Percentiles rank a stretch among this genome's conserved stretches.
Conservation (phyloP, 2,888 invertebrate genomes). For the Gastrophysa polygoni region DNA sequence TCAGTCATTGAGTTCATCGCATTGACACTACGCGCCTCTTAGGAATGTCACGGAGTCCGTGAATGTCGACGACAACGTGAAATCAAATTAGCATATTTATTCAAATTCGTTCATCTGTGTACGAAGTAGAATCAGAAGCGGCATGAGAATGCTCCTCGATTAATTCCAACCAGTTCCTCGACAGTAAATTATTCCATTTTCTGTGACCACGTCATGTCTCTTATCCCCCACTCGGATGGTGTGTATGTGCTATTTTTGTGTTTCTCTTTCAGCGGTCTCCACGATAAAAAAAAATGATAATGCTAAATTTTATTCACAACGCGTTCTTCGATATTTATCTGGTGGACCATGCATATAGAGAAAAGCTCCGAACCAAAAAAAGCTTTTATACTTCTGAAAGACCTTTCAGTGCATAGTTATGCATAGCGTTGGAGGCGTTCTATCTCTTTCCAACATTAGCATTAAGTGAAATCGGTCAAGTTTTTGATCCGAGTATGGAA, state of each 20-base stretch:
- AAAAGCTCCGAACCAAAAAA: too few species aligned
- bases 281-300: not conserved
- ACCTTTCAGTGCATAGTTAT: too few species aligned
- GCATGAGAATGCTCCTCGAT: conserved; percentile 45
- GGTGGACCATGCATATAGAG: too few species aligned
- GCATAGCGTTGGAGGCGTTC: too few species aligned
- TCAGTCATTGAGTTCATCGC: not conserved
- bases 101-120: conserved; percentile 48
- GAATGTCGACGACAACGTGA: conserved; percentile 24
- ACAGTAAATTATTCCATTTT: conserved; percentile 50
- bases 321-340: too few species aligned
- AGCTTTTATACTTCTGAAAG: too few species aligned
- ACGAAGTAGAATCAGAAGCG: conserved; percentile 46
- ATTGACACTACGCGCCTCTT: not conserved
- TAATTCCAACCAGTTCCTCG: conserved; percentile 40
- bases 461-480: too few species aligned
- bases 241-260: not conserved
- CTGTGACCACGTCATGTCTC: conserved; percentile 18
- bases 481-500: too few species aligned
- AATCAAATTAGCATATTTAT: conserved; percentile 50
- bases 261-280: not conserved
- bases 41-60: not conserved
- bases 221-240: conserved; percentile 1
- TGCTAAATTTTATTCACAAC: too few species aligned
- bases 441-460: too few species aligned